Conservation (phyloP, 2,113 vertebrate species). For the Phyllostomus discolor region DNA sequence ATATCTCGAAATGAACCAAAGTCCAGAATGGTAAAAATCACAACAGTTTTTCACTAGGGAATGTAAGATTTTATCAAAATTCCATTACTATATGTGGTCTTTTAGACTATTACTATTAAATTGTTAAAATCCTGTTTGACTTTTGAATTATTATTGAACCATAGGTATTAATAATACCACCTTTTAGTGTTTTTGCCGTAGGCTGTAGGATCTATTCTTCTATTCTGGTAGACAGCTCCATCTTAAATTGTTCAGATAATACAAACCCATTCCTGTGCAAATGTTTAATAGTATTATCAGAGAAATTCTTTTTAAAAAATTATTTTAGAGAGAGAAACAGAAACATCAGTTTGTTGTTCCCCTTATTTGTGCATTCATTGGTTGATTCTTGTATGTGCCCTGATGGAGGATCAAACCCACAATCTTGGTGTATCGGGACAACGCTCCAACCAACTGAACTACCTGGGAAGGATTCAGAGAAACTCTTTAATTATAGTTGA, state of each 20-base stretch:
- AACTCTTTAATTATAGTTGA: neutral
- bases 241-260: slow-evolving; percentile 37
- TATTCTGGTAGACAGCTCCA: neutral
- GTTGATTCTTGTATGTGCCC: too few relatives aligned
- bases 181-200: neutral
- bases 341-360: too few relatives aligned
- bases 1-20: neutral
- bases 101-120: neutral
- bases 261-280: neutral
- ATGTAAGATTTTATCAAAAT: neutral
- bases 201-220: neutral
- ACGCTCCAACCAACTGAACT: too few relatives aligned
- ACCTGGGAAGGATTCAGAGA: neutral
- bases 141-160: neutral
- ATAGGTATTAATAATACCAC: neutral
- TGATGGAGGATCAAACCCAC: too few relatives aligned
- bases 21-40: neutral
- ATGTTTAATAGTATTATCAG: slow-evolving; percentile 18
- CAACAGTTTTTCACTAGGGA: neutral
- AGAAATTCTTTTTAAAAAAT: neutral
- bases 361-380: too few relatives aligned
- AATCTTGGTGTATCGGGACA: too few relatives aligned
- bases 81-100: neutral
- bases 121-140: slow-evolving; percentile 16
- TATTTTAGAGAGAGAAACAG: too few relatives aligned